phyloP scores from a whole-genome alignment of 2,888 invertebrate species.

The Maniola hyperantus region DNA sequence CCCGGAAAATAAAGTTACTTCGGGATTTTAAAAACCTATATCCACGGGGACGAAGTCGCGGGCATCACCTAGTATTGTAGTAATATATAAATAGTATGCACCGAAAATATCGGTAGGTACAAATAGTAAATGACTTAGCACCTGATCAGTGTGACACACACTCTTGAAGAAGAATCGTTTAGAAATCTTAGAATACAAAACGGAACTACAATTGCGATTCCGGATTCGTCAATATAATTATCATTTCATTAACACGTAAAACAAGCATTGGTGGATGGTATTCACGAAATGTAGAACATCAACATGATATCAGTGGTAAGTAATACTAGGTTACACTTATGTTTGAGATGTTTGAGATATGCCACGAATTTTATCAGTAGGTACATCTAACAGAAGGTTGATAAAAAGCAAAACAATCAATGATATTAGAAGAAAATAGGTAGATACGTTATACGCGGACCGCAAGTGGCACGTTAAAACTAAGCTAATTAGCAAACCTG shows the following conservation, averaged over 20 bases:
- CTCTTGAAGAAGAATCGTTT: neutral
- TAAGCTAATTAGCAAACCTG: no score
- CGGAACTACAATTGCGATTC: conserved; percentile 9
- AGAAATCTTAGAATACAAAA: conserved; percentile 10
- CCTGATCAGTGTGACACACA: conserved; percentile 3
- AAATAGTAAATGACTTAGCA: neutral
- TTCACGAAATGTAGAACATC: conserved; percentile 12
- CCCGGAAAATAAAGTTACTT: no score
- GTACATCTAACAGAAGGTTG: conserved; percentile 26
- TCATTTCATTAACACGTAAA: conserved; percentile 27
- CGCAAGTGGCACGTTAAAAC: no score
- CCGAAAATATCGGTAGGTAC: neutral
- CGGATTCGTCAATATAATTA: conserved; percentile 25
- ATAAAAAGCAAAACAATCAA: conserved; percentile 41
- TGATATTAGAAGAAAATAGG: no score
- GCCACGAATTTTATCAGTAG: conserved; percentile 24
- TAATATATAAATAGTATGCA: conserved; percentile 6
- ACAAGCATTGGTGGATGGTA: neutral
- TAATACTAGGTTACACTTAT: neutral
- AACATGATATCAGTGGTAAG: conserved; percentile 18
- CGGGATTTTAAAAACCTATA: neutral
- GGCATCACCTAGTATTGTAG: no score
- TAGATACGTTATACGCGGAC: no score
- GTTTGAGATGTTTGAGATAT: conserved; percentile 14
- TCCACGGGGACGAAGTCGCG: no score